A percentile compares a stretch with the other conserved stretches of the same genome.
Evolutionary conservation across 1,140 invertebrate species (phyloP).

Genomic region (Lepidotrigona ventralis): DNA sequence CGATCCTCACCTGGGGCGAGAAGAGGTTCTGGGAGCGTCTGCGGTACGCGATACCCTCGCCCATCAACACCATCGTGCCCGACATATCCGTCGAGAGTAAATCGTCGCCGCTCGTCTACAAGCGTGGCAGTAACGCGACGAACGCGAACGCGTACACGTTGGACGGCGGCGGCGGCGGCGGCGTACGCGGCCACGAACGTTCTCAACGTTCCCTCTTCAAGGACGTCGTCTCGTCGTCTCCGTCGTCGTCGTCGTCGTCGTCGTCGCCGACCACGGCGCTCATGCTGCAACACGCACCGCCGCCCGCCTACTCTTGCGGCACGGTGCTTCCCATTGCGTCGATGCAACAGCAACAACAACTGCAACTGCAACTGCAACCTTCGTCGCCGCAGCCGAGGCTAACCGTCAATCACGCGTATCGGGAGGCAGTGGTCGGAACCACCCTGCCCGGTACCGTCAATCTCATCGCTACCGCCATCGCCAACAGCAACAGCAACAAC

Average conservation of each 20-base stretch:
- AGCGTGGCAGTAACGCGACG: slow-evolving; percentile 71
- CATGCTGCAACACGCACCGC: slow-evolving; percentile 76
- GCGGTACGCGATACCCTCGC: slow-evolving; percentile 91
- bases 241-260: slow-evolving; percentile 56
- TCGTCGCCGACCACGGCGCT: slow-evolving; percentile 64
- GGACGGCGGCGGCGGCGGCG: slow-evolving; percentile 79
- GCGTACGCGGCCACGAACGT: slow-evolving; percentile 77
- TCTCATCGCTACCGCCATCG: slow-evolving; percentile 76
- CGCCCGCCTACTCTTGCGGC: slow-evolving; percentile 80
- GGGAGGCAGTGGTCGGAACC: slow-evolving; percentile 64
- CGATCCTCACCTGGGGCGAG: slow-evolving; percentile 92
- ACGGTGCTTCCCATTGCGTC: slow-evolving; percentile 36
- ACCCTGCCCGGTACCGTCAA: slow-evolving; percentile 80
- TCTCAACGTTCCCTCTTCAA: slow-evolving; percentile 75
- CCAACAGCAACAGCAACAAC: slow-evolving; percentile 74
- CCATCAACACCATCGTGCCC: slow-evolving; percentile 63
- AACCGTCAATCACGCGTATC: slow-evolving; percentile 78
- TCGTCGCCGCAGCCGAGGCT: slow-evolving; percentile 79
- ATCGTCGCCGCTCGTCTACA: slow-evolving; percentile 81
- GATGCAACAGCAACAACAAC: slow-evolving; percentile 66
- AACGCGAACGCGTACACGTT: slow-evolving; percentile 90
- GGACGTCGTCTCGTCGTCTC: slow-evolving; percentile 60
- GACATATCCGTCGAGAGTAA: slow-evolving; percentile 74
- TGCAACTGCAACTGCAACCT: slow-evolving; percentile 76
- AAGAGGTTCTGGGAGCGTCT: slow-evolving; percentile 95